Evolutionary conservation across 2,113 vertebrate genomes (phyloP).

Genomic region (Hippopotamus amphibius): DNA sequence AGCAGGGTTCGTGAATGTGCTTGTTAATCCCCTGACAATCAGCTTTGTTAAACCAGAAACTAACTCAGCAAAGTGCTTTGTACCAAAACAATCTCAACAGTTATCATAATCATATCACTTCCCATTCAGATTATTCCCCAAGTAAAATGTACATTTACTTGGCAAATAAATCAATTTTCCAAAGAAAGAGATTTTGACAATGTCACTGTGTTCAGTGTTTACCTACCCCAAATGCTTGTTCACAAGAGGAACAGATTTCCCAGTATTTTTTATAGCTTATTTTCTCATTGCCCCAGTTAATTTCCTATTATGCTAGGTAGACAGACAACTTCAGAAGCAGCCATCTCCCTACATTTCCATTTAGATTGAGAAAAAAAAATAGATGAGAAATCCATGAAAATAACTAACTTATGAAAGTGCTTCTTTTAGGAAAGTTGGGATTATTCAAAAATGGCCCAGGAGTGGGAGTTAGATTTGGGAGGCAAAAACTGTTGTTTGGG

Average conservation of each 20-base stretch:
- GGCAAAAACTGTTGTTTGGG: background rate
- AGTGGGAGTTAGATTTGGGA: background rate
- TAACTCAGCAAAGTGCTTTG: slow-evolving; percentile 52
- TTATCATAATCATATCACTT: slow-evolving; percentile 74
- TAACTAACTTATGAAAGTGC: slow-evolving; percentile 22
- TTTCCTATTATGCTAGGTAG: slow-evolving; percentile 74
- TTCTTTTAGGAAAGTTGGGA: background rate
- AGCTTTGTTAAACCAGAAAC: background rate
- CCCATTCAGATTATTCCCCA: slow-evolving; percentile 68
- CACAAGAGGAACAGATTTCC: slow-evolving; percentile 52
- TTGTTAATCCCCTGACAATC: background rate
- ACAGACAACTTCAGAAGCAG: slow-evolving; percentile 70
- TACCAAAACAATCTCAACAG: slow-evolving; percentile 67
- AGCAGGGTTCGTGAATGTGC: background rate
- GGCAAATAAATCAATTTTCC: slow-evolving; percentile 23
- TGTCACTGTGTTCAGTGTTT: background rate
- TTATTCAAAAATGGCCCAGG: background rate
- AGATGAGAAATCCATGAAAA: slow-evolving; percentile 60
- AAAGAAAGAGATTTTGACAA: slow-evolving; percentile 25
- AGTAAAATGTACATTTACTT: background rate
- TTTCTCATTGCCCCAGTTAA: slow-evolving; percentile 70
- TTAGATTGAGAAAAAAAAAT: slow-evolving; percentile 60
- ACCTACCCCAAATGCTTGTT: background rate
- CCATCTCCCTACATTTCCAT: slow-evolving; percentile 67
- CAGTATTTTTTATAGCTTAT: slow-evolving; percentile 76